Base-by-base conservation (phyloP, 92 coral and sea anemone genomes). In the Palythoa heliodiscus region DNA sequence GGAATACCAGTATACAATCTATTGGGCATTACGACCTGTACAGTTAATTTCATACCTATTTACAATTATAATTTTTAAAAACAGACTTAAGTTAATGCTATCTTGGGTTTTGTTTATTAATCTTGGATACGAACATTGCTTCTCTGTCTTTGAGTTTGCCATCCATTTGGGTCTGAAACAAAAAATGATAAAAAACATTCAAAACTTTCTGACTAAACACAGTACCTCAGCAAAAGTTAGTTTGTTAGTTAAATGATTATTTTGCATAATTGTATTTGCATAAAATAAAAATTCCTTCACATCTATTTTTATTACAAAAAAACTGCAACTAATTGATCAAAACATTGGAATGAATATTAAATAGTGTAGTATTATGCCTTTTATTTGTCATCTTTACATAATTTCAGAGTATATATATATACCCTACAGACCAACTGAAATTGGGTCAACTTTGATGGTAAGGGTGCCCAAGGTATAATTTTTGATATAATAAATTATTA, bases 91-190 rank as follows among this genome's bases (percentile, higher is more conserved):
- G 38, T 75, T 52, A 71, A 16, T 75, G 86, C 86, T 90, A 90
- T 90, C 93, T 90, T 39, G 82, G 23, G 82, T 87, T 89, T 15
- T 75, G 90, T 86, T 92, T 94, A n/a, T 89, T 80, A 11, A 96
- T 89, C 89, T 94, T 93, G n/a, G 91, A 70, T 12, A 84, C 53
- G 20, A 92, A 88, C 77, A 84, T 77, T 20, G 89, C 20, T 74
- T 96, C 98, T 74, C 98, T 94, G 22, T 96, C 98, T 76, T 94
- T 96, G 73, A 96, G 88, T 72, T 83, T 93, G 67, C 89, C 58
- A 43, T 96, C 96, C 76, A 96, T 94, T 77, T 86, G 94, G 76
- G 86, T 87, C 98, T 96, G 85, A n/a, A 91, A 50, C 12, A 79
- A 83, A 69, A 39, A 14, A 70, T 12, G n/a, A 39, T 17, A 40